Conservation (phyloP, 2,888 invertebrate genomes). For the Asteroscopus sphinx region DNA sequence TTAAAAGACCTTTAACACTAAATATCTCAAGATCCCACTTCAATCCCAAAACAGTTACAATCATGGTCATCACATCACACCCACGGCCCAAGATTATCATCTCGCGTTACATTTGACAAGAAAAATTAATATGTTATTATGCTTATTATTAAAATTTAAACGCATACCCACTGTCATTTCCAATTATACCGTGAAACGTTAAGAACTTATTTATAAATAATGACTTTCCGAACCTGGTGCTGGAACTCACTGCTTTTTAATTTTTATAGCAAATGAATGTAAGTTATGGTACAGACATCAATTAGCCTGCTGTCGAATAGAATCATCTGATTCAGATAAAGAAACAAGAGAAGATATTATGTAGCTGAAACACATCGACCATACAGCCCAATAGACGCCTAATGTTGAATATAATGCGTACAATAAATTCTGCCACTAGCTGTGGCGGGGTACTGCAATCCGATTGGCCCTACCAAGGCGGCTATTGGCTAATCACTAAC, state of each 20-base stretch:
- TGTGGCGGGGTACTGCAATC: no score
- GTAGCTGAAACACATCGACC: not conserved
- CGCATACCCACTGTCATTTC: slow-evolving; percentile 51
- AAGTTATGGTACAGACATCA: slow-evolving; percentile 38
- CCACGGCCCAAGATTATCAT: slow-evolving; percentile 62
- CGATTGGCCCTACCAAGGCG: no score
- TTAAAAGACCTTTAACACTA: slow-evolving; percentile 14
- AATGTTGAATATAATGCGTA: no score
- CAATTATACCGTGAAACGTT: slow-evolving; percentile 54
- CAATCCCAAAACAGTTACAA: slow-evolving; percentile 6
- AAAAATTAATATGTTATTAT: slow-evolving; percentile 72
- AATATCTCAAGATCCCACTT: slow-evolving; percentile 6
- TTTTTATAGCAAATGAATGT: slow-evolving; percentile 46
- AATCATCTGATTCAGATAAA: slow-evolving; percentile 16
- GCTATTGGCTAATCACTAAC: no score
- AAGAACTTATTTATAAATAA: slow-evolving; percentile 56
- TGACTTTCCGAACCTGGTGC: slow-evolving; percentile 12
- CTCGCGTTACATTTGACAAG: slow-evolving; percentile 63
- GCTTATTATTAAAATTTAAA: slow-evolving; percentile 67
- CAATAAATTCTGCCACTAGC: no score
- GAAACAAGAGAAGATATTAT: slow-evolving; percentile 5
- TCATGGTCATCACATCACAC: slow-evolving; percentile 54
- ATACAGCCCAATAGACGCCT: no score
- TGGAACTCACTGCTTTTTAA: slow-evolving; percentile 42
- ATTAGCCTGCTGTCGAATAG: slow-evolving; percentile 19